phyloP scores from a whole-genome alignment of 2,797 vertebrate genomes.

The Enteromius radiatus region DNA sequence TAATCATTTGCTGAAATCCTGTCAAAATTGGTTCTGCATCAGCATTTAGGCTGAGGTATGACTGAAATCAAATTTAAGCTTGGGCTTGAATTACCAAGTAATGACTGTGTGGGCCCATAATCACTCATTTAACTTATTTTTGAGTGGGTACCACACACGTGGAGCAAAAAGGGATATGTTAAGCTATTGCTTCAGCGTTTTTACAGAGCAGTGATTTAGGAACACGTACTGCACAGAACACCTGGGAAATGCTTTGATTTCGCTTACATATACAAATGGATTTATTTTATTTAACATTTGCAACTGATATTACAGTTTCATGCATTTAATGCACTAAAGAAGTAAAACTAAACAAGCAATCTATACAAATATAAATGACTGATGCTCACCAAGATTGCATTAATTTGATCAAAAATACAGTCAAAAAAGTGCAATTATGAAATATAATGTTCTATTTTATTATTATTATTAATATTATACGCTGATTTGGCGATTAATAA shows the following conservation, averaged over 20 bases:
- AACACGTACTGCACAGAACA: background rate
- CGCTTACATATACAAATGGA: background rate
- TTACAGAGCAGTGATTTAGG: background rate
- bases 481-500: background rate
- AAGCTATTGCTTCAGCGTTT: background rate
- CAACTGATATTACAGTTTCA: background rate
- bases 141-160: conserved; percentile 33
- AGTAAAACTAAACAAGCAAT: background rate
- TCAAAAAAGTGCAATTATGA: background rate
- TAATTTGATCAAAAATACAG: background rate
- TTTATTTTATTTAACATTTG: background rate
- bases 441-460: background rate
- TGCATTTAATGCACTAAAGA: background rate
- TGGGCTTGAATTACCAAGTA: conserved; percentile 36
- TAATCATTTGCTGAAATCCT: conserved; percentile 41
- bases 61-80: conserved; percentile 38
- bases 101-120: conserved; percentile 41
- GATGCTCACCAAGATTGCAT: background rate
- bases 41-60: conserved; percentile 29
- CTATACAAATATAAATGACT: background rate
- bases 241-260: background rate
- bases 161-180: conserved; percentile 9
- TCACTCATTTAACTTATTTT: conserved; percentile 39
- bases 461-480: background rate
- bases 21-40: conserved; percentile 30